These are phyloP conservation scores for Coluber constrictor DNA, from an alignment of 2,797 vertebrate genomes.

Conservation along the genomic window DNA sequence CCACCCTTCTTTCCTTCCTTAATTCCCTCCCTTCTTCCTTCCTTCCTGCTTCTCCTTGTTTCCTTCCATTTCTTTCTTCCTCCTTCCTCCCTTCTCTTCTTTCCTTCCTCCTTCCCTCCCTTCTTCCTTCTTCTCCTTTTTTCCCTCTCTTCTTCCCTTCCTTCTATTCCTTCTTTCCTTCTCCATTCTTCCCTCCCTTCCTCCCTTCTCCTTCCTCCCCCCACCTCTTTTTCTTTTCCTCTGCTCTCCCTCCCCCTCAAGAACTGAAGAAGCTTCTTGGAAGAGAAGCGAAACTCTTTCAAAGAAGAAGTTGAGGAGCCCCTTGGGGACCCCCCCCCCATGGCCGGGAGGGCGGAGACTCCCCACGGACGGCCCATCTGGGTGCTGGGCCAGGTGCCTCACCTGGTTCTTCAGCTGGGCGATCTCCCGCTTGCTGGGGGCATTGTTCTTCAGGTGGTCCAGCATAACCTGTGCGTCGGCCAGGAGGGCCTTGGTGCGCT, in stretches of 20 bases:
- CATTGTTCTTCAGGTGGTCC: conserved; percentile 96
- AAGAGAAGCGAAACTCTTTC: background rate
- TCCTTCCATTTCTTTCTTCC: too few relatives aligned
- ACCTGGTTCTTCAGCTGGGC: conserved; percentile 98
- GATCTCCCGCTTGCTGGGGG: conserved; percentile 95
- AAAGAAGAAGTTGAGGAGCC: background rate
- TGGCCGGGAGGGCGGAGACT: background rate
- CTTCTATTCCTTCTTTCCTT: too few relatives aligned
- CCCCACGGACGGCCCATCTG: background rate
- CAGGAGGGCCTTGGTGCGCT: conserved; percentile 92
- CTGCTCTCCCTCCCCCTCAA: background rate
- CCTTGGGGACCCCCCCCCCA: rapidly evolving
- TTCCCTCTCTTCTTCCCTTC: too few relatives aligned
- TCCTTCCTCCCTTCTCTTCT: too few relatives aligned
- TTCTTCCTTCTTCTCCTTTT: too few relatives aligned
- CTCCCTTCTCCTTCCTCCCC: too few relatives aligned
- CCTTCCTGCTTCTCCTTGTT: too few relatives aligned
- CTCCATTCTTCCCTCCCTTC: too few relatives aligned
- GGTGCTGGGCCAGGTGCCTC: background rate
- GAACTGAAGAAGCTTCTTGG: background rate
- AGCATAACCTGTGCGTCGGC: conserved; percentile 96
- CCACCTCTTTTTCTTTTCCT: background rate
- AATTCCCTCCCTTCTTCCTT: too few relatives aligned
- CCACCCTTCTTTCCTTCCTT: too few relatives aligned
- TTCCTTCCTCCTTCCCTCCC: too few relatives aligned